Evolutionary conservation across 2,113 vertebrate genomes (phyloP), one percentile per base, ranked within the genome.

Genomic region (Laticauda colubrina): DNA sequence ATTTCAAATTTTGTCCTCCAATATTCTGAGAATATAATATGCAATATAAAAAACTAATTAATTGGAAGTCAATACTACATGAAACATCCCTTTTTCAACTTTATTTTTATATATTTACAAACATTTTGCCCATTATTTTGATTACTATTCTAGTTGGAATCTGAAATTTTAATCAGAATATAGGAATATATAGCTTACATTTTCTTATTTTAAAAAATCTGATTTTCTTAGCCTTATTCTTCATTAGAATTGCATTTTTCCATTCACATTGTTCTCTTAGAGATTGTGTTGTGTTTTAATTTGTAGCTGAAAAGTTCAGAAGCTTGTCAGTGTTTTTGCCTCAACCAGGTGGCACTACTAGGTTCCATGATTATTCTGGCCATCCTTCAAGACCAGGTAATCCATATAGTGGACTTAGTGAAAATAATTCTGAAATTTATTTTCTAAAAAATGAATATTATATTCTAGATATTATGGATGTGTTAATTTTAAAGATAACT

Each of bases 321-420:
- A n/a, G 39, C 5, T 56, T 91, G 6, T 64, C 87, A 53, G 3
- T 53, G 24, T 34, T 53, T 12, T 2, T 4, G 21, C 12, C 55
- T 29, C 86, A 34, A 45, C 56, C 69, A 51, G 1, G 56, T 20
- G 64, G 54, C 57, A 61, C n/a, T 89, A 59, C 61, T 85, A 89
- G 86, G 12, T 81, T 93, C 55, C 89, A 64, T 15, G 89, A 91
- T 2, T 92, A 91, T 85, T 85, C 1, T n/a, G 1, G 0, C 64
- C 45, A 59, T 6, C 43, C n/a, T 24, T 2, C 20, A 61, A 81
- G 24, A 61, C 29, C 89, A 91, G 89, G 93, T 94, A 92, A 94
- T 23, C 39, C 12, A 69, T 26, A n/a, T 55, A 45, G 24, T 20
- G 55, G 54, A 61, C 0, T 51, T 54, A 48, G 26, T 61, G 34